These are phyloP conservation scores for Tetragonula carbonaria DNA, from an alignment of 2,888 invertebrate species.

Conservation along the genomic window DNA sequence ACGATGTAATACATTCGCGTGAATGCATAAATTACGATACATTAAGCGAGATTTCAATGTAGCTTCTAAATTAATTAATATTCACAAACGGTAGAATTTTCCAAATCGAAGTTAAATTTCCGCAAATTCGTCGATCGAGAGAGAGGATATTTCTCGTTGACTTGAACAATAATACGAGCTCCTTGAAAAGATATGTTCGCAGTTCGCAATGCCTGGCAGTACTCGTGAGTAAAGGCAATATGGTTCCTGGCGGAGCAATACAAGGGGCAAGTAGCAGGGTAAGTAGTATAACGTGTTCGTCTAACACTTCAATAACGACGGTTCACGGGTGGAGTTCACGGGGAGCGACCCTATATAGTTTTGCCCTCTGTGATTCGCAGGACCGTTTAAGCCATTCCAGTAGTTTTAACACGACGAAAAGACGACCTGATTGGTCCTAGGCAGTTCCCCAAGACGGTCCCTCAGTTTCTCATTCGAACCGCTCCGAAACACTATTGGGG, in stretches of 20 bases:
- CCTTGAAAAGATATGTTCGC: slow-evolving; percentile 28
- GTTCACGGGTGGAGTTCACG: slow-evolving; percentile 62
- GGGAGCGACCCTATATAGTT: slow-evolving; percentile 59
- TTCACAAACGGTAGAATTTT: not conserved
- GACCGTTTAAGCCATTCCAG: slow-evolving; percentile 69
- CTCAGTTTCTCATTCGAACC: slow-evolving; percentile 47
- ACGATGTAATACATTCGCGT: not conserved
- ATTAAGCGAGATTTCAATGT: not conserved
- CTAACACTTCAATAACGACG: slow-evolving; percentile 67
- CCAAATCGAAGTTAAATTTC: not conserved
- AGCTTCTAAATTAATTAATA: not conserved
- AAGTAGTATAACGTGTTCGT: slow-evolving; percentile 71
- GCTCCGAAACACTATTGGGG: slow-evolving; percentile 67
- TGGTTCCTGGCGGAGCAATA: slow-evolving; percentile 45
- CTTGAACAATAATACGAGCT: slow-evolving; percentile 8
- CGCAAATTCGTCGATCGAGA: not conserved
- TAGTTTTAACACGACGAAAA: slow-evolving; percentile 70
- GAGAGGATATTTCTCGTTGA: not conserved
- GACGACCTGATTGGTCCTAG: slow-evolving; percentile 63
- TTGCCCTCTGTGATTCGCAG: slow-evolving; percentile 61
- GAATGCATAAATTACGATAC: not conserved
- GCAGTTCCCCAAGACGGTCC: slow-evolving; percentile 53
- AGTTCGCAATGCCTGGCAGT: slow-evolving; percentile 20
- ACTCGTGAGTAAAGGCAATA: slow-evolving; percentile 54
- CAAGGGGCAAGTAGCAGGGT: slow-evolving; percentile 58